Base-by-base conservation (phyloP, 1,140 invertebrate species). In the Drosophila busckii region DNA sequence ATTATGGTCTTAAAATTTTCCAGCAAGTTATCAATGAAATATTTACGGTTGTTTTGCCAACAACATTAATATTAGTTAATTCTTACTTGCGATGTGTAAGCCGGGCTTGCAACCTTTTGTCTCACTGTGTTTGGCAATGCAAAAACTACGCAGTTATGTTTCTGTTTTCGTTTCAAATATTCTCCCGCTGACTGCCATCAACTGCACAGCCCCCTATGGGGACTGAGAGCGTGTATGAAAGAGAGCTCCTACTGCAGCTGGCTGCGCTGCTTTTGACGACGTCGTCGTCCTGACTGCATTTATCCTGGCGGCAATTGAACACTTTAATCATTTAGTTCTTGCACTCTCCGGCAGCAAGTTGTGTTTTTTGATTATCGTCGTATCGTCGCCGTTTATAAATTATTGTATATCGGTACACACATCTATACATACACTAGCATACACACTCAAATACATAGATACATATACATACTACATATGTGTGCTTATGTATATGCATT, bases 281-380 rank as follows among this genome's bases (percentile, higher is more conserved):
- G 54, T 53, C 50, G 64, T 44, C 37, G 69, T 80, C 75, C 75
- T 82, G 69, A 65, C 70, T 83, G 78, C 78, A 82, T 75, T 70
- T 83, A 64, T 83, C 70, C 75, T 80, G 64, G 70, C 75, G 64
- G 75, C 75, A 75, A 56, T 78, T 70, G 69, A 70, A 61, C 59
- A 66, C 68, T 76, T 70, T 66, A 85, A 75, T 85, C 84, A 86
- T 86, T 86, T 86, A 86, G 84, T 86, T 86, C 84, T 86, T 86
- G 84, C 84, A 86, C 84, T 86, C 84, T 86, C 70, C 71, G 69
- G 73, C 70, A 84, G 84, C 84, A 86, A 86, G 84, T 86, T 86
- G 84, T 85, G 80, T 86, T 86, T 86, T 85, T 84, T 82, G 82
- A 82, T 83, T 80, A 67, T 80, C 73, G 73, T 76, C 70, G 70